Conservation (phyloP, 1,140 invertebrate species). For the Cryptotermes secundus region DNA sequence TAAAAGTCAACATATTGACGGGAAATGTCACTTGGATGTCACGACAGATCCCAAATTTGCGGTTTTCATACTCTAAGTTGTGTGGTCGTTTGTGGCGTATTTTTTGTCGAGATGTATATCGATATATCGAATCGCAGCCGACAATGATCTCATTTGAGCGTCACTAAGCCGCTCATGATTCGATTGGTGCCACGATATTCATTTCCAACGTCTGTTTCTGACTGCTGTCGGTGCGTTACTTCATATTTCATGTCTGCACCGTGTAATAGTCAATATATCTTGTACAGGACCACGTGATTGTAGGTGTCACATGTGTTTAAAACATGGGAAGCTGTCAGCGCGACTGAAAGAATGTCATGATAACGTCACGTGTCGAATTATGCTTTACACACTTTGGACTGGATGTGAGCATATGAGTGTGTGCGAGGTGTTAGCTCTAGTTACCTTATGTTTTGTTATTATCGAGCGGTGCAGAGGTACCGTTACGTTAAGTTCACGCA, state of each 20-base stretch:
- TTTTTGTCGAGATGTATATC: background rate
- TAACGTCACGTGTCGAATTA: background rate
- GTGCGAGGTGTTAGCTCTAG: too few relatives aligned
- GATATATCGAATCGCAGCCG: background rate
- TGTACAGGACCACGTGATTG: background rate
- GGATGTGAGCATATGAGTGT: too few relatives aligned
- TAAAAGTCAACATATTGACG: background rate
- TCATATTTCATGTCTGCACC: background rate
- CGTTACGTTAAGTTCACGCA: too few relatives aligned
- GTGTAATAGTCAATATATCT: background rate
- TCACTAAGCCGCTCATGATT: background rate
- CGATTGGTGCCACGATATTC: background rate
- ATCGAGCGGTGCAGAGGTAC: too few relatives aligned
- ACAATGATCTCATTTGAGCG: background rate
- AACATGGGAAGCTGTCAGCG: background rate
- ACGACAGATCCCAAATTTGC: background rate
- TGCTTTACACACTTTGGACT: background rate
- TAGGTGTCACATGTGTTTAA: background rate
- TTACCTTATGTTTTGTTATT: too few relatives aligned
- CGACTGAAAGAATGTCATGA: background rate
- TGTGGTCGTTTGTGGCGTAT: background rate
- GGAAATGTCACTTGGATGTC: background rate
- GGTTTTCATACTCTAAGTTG: background rate
- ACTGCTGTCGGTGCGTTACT: background rate
- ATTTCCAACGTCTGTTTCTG: background rate